These are phyloP conservation scores for Acanthosoma haemorrhoidale DNA, from an alignment of 2,888 invertebrate species.

Conservation along the genomic window DNA sequence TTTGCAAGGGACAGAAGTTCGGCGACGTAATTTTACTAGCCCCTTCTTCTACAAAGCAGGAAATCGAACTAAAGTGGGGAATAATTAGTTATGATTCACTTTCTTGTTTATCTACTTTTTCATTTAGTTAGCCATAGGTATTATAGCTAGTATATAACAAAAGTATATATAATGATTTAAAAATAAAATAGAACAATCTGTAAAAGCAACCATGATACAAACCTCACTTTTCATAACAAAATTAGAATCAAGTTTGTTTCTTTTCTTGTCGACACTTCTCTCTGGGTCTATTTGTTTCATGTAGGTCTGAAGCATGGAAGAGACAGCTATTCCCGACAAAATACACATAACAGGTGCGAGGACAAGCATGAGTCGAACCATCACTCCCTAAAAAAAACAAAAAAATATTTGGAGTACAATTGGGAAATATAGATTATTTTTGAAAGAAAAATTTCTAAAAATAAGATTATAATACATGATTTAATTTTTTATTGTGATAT, in stretches of 20 bases:
- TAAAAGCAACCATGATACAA: constrained; percentile 11
- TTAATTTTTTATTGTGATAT: too few relatives aligned
- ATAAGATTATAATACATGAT: too few relatives aligned
- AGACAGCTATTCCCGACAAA: constrained; percentile 90
- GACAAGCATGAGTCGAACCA: constrained; percentile 98
- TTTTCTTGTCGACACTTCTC: constrained; percentile 58
- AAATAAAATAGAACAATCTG: neutral
- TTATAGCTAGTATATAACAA: neutral
- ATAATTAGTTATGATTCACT: too few relatives aligned
- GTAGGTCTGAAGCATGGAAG: constrained; percentile 74
- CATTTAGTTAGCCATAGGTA: too few relatives aligned
- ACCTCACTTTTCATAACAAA: constrained; percentile 76
- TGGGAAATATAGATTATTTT: too few relatives aligned
- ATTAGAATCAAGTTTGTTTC: constrained; percentile 65
- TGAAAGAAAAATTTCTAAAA: too few relatives aligned
- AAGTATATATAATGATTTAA: neutral
- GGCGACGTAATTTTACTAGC: too few relatives aligned
- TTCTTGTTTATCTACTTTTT: neutral
- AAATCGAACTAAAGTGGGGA: too few relatives aligned
- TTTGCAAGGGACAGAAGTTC: too few relatives aligned
- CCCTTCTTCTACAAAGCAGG: too few relatives aligned
- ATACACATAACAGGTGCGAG: constrained; percentile 98
- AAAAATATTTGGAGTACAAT: too few relatives aligned
- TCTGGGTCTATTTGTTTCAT: constrained; percentile 72
- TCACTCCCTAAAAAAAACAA: constrained; percentile 70